Evolutionary conservation across 35 echinoderm and acorn worm species (phyloP), one percentile per base, ranked within the genome.

Genomic region (Amphiura filiformis): DNA sequence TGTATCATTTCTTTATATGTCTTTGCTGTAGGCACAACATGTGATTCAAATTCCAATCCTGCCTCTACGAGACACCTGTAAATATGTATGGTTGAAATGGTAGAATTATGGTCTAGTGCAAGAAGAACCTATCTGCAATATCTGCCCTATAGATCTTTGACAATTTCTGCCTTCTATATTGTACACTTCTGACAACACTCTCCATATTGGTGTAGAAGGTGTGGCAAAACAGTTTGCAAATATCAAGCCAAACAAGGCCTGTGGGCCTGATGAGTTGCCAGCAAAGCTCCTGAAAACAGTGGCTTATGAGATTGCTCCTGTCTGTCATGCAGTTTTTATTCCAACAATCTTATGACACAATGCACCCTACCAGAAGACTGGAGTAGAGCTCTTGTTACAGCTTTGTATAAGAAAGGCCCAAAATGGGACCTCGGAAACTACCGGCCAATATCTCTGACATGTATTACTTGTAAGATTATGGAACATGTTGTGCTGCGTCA

Each of bases 391-490:
- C 78, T 92, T 34, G 84, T 92, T 31, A 70, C 49, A 38, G 61
- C 57, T 30, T 81, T 92, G 0, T 79, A 65, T 49, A 92, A 92
- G 78, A 86, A 78, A 64, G 90, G 90, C 34, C 78, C 86, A 57
- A 92, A 87, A 80, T 44, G 37, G 22, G 18, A 42, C 76, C 77
- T 76, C 31, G 34, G 30, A 44, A 92, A 87, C 34, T 92, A 92
- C 76, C 39, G 84, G 78, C 83, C 90, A 1, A 87, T 92, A 31
- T 81, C 80, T 17, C 78, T 92, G 41, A 87, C 90, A 15, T 87
- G 78, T 81, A 78, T 92, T 31, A 56, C 32, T 11, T 88, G 83
- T 78, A 92, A 92, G 32, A 87, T 92, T 26, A 87, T 87, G 84
- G 78, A 92, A 65, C 83, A 92, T 38, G 79, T 92, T 38, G 37